Evolutionary conservation across 2,113 vertebrate species (phyloP).

Genomic region (Pachypanchax playfairii): DNA sequence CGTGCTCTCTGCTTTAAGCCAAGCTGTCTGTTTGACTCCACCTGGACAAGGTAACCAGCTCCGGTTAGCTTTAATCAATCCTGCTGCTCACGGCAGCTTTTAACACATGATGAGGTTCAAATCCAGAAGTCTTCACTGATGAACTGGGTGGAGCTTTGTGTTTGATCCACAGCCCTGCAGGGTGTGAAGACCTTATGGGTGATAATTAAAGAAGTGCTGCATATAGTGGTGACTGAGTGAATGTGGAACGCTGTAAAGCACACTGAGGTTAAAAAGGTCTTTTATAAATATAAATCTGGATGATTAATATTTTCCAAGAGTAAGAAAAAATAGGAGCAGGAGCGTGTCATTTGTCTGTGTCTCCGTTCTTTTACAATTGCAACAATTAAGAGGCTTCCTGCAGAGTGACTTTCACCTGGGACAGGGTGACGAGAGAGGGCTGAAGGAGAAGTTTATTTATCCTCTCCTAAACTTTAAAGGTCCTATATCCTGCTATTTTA

Average conservation of each 20-base stretch:
- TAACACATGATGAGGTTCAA: background rate
- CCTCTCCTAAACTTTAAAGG: background rate
- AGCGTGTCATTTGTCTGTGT: background rate
- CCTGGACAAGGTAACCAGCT: conserved; percentile 83
- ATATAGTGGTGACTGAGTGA: background rate
- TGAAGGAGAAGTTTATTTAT: background rate
- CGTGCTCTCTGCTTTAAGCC: conserved; percentile 83
- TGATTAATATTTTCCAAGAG: too few species aligned
- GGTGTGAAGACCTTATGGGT: background rate
- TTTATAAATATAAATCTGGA: background rate
- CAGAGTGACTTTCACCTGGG: background rate
- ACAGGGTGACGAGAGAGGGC: background rate
- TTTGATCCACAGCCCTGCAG: too few species aligned
- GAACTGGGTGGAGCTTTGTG: too few species aligned
- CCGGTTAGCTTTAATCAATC: conserved; percentile 3
- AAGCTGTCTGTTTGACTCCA: conserved; percentile 87
- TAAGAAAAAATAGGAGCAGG: background rate
- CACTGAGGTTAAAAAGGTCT: background rate
- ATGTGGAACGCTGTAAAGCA: background rate
- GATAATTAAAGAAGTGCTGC: background rate
- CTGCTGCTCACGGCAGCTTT: background rate
- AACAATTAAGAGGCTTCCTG: background rate
- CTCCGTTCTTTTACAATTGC: background rate
- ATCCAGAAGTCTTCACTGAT: background rate
- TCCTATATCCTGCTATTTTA: too few species aligned